These are phyloP conservation scores for Lepidothrix coronata DNA, from an alignment of 2,113 vertebrate species.

Conservation along the genomic window DNA sequence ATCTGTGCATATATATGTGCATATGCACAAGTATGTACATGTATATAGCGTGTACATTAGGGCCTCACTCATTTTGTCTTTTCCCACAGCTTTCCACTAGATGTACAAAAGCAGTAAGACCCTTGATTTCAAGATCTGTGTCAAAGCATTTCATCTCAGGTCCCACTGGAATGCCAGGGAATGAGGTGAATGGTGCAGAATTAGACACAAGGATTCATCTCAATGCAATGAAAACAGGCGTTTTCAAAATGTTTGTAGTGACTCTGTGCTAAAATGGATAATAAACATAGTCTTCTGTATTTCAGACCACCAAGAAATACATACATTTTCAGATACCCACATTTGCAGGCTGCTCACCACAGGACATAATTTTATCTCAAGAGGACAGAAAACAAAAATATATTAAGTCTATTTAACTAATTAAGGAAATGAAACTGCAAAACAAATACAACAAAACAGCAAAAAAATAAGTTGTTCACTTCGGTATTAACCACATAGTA, in stretches of 20 bases:
- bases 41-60: background rate
- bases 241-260: background rate
- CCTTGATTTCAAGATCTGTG: background rate
- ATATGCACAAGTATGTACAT: background rate
- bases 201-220: background rate
- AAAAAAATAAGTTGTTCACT: background rate
- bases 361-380: background rate
- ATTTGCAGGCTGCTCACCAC: background rate
- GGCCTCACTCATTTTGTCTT: background rate
- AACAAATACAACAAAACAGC: background rate
- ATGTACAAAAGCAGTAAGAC: background rate
- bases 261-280: background rate
- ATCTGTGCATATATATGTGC: rapidly evolving
- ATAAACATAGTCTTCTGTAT: background rate
- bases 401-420: background rate
- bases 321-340: background rate
- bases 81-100: background rate
- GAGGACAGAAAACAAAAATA: background rate
- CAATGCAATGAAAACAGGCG: background rate
- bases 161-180: background rate
- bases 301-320: background rate
- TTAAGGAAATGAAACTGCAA: background rate
- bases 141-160: background rate
- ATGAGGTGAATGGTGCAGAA: background rate
- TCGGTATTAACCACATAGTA: background rate